Evolutionary conservation across 2,888 invertebrate species (phyloP), one percentile per base, ranked within the genome.

Genomic region (Drosophila siamana): DNA sequence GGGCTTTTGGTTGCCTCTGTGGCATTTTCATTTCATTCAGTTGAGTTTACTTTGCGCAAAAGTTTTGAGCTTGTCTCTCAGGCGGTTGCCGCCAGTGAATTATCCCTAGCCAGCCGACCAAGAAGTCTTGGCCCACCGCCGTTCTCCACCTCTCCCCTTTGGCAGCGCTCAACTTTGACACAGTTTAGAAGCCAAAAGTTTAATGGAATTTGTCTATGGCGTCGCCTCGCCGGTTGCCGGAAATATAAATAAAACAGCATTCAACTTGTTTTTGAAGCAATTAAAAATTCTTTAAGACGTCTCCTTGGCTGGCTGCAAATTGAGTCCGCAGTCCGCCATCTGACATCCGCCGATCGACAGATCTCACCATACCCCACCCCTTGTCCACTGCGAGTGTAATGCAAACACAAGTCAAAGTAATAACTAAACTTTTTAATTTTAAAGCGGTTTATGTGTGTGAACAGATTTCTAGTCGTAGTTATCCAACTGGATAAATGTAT

Each of bases 11-110:
- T 64, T 87, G 87, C 87, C 89, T 85, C 89, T 89, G 83, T 89
- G 88, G 88, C 88, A 89, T 82, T 85, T 89, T 89, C 85, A 85
- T 85, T 85, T 89, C 85, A 87, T 85, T 85, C 83, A 74, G 88
- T 87, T 85, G 67, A 82, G 89, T 85, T 85, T 85, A 87, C 88
- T 89, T 85, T 85, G 66, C 80, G 71, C 74, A 74, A 82, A 85
- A 89, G 69, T 80, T 85, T 87, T 80, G 66, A 82, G 85, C 76
- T 59, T 55, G 67, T 69, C 78, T 69, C 78, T 69, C 69, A 60
- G 69, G 78, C 70, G 67, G 74, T 57, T 60, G 80, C 62, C 77
- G 72, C 66, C 78, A 81, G 68, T 89, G 85, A 85, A 85, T 85
- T 88, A 85, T 85, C 87, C 79, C 69, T 76, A 74, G 80, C 74